Percentiles rank a stretch among this genome's conserved stretches.
These are phyloP conservation scores for Erpobdella octoculata DNA, from an alignment of 2,888 invertebrate species.

Conservation along the genomic window DNA sequence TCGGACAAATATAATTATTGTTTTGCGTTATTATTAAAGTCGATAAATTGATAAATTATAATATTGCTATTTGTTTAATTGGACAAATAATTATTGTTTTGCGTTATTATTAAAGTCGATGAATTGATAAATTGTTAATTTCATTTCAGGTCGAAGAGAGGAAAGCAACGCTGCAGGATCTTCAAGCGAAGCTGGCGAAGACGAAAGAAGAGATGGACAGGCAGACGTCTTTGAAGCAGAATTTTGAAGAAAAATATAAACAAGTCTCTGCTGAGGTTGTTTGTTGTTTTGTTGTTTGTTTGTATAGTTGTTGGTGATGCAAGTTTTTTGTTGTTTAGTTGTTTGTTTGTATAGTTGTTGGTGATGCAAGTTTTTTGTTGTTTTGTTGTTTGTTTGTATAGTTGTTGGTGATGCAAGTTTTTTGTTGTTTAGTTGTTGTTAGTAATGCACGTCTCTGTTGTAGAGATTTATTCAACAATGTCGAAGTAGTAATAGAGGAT, in stretches of 20 bases:
- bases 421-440: not conserved
- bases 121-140: too few relatives aligned
- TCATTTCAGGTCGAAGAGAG: not conserved
- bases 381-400: not conserved
- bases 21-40: too few relatives aligned
- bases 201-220: slow-evolving; percentile 26
- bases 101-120: too few relatives aligned
- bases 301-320: not conserved
- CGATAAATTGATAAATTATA: too few relatives aligned
- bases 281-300: not conserved
- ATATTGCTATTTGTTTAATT: too few relatives aligned
- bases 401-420: slow-evolving; percentile 8
- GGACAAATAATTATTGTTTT: too few relatives aligned
- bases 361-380: not conserved
- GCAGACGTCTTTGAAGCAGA: slow-evolving; percentile 9
- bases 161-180: slow-evolving; percentile 21
- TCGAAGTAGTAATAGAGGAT: too few relatives aligned
- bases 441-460: too few relatives aligned
- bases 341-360: not conserved
- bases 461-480: too few relatives aligned
- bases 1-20: too few relatives aligned
- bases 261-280: not conserved
- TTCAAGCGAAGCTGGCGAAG: slow-evolving; percentile 21
- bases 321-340: not conserved
- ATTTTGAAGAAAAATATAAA: slow-evolving; percentile 10